Conservation (phyloP, 2,113 vertebrate species). For the Delphinus delphis region DNA sequence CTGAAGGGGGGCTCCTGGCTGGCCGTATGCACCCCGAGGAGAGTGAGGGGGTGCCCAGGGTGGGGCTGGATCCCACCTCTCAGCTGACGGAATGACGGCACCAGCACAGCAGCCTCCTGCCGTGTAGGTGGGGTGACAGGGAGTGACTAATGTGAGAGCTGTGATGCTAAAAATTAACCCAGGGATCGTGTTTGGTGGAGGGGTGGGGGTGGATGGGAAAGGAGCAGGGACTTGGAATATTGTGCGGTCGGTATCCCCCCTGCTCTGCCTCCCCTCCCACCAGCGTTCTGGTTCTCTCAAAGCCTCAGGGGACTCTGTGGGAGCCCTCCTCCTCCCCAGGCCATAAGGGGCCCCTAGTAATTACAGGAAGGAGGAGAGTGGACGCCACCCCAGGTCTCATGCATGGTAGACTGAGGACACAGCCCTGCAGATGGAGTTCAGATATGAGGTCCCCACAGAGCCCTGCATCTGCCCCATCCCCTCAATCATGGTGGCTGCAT, state of each 20-base stretch:
- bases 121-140: constrained; percentile 80
- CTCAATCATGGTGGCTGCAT: not conserved
- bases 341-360: not conserved
- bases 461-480: not conserved
- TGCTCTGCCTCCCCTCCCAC: constrained; percentile 25
- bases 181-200: constrained; percentile 69
- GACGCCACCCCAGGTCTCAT: not conserved
- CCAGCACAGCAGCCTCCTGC: constrained; percentile 72
- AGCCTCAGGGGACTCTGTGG: not conserved
- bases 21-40: not conserved
- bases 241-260: constrained; percentile 62
- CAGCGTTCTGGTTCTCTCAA: constrained; percentile 54
- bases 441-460: not conserved
- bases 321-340: not conserved
- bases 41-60: constrained; percentile 28
- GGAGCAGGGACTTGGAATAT: constrained; percentile 35
- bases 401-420: not conserved
- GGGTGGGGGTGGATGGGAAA: constrained; percentile 60
- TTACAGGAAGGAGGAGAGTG: not conserved
- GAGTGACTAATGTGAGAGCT: constrained; percentile 79
- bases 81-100: constrained; percentile 65
- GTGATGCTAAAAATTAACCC: constrained; percentile 79
- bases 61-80: constrained; percentile 57
- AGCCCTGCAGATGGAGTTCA: not conserved
- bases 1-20: not conserved